Evolutionary conservation across 2,888 invertebrate species (phyloP).

Genomic region (Clepsis dumicolana): DNA sequence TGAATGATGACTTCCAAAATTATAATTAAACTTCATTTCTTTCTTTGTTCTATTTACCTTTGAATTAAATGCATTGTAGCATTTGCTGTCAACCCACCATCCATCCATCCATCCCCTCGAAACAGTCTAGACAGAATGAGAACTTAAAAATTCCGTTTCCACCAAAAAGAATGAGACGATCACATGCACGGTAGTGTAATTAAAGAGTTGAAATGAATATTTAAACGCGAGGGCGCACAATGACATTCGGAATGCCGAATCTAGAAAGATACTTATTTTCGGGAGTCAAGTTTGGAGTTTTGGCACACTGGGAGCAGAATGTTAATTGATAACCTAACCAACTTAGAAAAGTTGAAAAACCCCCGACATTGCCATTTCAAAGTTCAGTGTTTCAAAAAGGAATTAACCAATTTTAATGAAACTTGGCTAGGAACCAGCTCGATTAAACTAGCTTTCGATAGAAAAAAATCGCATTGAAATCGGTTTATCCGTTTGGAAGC

Average conservation of each 20-base stretch:
- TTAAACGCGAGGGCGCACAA: constrained; percentile 80
- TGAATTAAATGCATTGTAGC: neutral
- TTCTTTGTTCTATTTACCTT: neutral
- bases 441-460: no score
- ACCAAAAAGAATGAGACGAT: constrained; percentile 58
- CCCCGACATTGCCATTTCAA: no score
- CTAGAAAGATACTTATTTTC: constrained; percentile 81
- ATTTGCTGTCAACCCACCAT: neutral
- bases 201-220: constrained; percentile 84
- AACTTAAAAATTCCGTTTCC: constrained; percentile 55
- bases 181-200: constrained; percentile 82
- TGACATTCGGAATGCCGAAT: constrained; percentile 79
- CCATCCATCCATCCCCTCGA: neutral
- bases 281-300: constrained; percentile 66
- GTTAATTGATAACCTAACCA: no score
- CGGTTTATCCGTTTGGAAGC: no score
- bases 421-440: no score
- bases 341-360: no score
- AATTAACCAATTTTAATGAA: no score
- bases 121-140: constrained; percentile 37
- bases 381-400: no score
- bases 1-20: no score
- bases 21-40: no score
- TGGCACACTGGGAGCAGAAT: constrained; percentile 59
- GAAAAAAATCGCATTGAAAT: no score